A percentile compares a stretch with the other conserved stretches of the same genome.
These are phyloP conservation scores for Zingel zingel DNA, from an alignment of 2,113 vertebrate species.

Conservation along the genomic window DNA sequence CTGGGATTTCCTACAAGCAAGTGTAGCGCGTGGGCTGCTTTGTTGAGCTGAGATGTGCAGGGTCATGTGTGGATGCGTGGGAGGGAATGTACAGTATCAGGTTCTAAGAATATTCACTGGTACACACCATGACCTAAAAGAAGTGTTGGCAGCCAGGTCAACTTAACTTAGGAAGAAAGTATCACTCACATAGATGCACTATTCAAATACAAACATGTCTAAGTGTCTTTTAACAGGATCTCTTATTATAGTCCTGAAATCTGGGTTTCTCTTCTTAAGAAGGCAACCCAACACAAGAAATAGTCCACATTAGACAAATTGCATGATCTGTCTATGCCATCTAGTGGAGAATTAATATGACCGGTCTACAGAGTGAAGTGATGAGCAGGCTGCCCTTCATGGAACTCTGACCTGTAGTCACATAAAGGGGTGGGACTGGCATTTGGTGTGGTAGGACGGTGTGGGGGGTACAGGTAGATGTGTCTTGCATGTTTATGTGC, in stretches of 20 bases:
- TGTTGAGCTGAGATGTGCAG: slow-evolving; percentile 71
- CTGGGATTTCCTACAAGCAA: slow-evolving; percentile 77
- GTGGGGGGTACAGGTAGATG: too few species aligned
- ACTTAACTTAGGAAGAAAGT: slow-evolving; percentile 1
- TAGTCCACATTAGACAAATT: background rate
- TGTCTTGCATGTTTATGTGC: too few species aligned
- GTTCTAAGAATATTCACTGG: slow-evolving; percentile 60
- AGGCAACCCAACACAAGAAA: background rate
- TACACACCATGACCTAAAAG: slow-evolving; percentile 13
- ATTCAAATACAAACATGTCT: background rate
- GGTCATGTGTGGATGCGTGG: slow-evolving; percentile 80
- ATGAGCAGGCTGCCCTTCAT: background rate
- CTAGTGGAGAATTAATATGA: slow-evolving; percentile 58
- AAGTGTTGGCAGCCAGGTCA: slow-evolving; percentile 22
- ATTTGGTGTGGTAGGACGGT: too few species aligned
- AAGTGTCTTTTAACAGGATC: background rate
- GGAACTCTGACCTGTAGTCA: background rate
- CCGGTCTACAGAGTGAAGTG: background rate
- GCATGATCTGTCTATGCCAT: slow-evolving; percentile 48
- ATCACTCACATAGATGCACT: background rate
- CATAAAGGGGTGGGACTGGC: too few species aligned
- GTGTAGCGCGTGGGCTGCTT: slow-evolving; percentile 75
- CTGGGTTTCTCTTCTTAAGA: background rate
- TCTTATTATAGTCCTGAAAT: background rate
- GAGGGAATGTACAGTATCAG: slow-evolving; percentile 66